Evolutionary conservation across 1,140 invertebrate genomes (phyloP).

Genomic region (Zaprionus camerounensis): DNA sequence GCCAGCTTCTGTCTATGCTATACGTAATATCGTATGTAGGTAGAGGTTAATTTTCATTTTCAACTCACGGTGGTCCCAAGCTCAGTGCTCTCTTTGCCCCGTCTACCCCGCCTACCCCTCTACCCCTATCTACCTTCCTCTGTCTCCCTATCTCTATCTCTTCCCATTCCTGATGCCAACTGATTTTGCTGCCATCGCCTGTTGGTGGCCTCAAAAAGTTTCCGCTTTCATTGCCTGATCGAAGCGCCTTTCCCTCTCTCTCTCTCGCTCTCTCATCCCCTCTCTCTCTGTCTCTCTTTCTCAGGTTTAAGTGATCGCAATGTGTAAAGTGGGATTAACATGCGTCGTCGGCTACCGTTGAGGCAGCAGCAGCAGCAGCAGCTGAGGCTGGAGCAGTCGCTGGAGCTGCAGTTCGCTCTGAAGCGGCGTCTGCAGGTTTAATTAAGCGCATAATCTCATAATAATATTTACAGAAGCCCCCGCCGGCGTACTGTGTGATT

Average conservation of each 20-base stretch:
- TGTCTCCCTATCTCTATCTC: conserved; percentile 3
- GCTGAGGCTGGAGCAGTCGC: background rate
- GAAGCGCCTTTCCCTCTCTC: background rate
- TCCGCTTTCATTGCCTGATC: conserved; percentile 43
- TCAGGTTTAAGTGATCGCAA: conserved; percentile 52
- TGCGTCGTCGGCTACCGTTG: conserved; percentile 46
- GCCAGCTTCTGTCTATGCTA: conserved; percentile 56
- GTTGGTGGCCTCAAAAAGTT: conserved; percentile 42
- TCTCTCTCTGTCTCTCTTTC: background rate
- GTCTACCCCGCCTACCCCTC: too few species aligned
- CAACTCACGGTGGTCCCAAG: conserved; percentile 64
- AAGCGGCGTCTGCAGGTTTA: conserved; percentile 44
- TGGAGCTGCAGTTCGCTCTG: background rate
- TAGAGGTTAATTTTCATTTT: conserved; percentile 71
- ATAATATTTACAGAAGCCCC: conserved; percentile 56
- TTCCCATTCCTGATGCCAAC: background rate
- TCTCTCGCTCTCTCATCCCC: background rate
- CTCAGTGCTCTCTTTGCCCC: background rate
- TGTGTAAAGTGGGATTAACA: conserved; percentile 61
- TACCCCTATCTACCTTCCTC: background rate
- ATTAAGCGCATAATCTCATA: conserved; percentile 63
- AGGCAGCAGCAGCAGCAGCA: background rate
- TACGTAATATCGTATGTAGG: conserved; percentile 63
- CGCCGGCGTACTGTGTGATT: conserved; percentile 34
- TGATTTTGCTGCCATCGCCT: conserved; percentile 19